These are phyloP conservation scores for Alectura lathami DNA, from an alignment of 2,113 vertebrate genomes.

Conservation along the genomic window DNA sequence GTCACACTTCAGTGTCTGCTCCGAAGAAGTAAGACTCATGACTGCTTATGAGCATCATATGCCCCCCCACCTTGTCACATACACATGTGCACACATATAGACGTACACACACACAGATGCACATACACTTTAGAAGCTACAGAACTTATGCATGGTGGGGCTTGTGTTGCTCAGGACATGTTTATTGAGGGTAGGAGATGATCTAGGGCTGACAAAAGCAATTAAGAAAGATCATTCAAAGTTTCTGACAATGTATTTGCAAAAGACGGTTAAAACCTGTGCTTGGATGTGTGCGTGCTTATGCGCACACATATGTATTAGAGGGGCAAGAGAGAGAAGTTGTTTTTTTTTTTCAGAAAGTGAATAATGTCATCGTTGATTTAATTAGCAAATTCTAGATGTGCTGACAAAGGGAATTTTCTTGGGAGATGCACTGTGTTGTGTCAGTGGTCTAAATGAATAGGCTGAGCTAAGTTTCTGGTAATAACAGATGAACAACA, in stretches of 20 bases:
- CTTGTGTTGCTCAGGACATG: not conserved
- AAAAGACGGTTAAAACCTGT: not conserved
- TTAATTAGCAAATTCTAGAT: conserved; percentile 85
- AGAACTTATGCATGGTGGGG: not conserved
- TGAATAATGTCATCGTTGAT: conserved; percentile 83
- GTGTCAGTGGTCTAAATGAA: conserved; percentile 79
- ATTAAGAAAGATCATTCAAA: not conserved
- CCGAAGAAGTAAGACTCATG: not conserved
- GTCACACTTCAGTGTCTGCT: not conserved
- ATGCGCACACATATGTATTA: not conserved
- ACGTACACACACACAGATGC: not conserved
- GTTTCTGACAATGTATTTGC: not conserved
- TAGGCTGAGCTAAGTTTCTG: conserved; percentile 73
- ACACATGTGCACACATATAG: accelerated
- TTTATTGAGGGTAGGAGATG: not conserved
- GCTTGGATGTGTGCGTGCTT: not conserved
- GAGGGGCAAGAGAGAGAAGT: not conserved
- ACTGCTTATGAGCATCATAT: not conserved
- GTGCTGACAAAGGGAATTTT: conserved; percentile 84
- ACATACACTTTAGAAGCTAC: not conserved
- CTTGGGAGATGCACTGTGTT: conserved; percentile 78
- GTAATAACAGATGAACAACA: conserved; percentile 83
- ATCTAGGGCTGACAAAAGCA: not conserved
- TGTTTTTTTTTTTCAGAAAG: conserved; percentile 68
- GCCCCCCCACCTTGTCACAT: not conserved